phyloP scores from a whole-genome alignment of 2,888 invertebrate species.

The Bellardia pandia region DNA sequence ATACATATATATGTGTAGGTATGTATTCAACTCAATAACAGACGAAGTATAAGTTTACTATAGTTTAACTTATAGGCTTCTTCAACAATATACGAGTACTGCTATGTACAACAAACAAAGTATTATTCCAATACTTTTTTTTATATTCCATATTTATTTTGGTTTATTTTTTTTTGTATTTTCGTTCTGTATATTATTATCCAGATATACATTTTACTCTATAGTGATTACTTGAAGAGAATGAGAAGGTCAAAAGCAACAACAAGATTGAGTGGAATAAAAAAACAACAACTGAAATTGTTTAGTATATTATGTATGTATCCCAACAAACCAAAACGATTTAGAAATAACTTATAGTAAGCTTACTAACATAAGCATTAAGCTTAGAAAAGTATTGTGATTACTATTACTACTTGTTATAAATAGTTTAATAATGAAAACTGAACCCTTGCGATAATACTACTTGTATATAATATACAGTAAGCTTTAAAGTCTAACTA shows the following conservation, averaged over 20 bases:
- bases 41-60: slow-evolving; percentile 12
- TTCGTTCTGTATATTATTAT: not conserved
- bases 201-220: slow-evolving; percentile 23
- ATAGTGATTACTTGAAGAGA: slow-evolving; percentile 44
- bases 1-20: not conserved
- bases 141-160: slow-evolving; percentile 1
- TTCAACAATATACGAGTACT: slow-evolving; percentile 13
- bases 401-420: too few species aligned
- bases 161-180: slow-evolving; percentile 1
- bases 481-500: too few species aligned
- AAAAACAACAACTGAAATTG: slow-evolving; percentile 47
- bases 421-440: too few species aligned
- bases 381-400: too few species aligned
- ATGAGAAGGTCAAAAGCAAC: slow-evolving; percentile 72
- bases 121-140: slow-evolving; percentile 18
- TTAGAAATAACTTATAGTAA: too few species aligned
- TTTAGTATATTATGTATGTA: too few species aligned
- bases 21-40: slow-evolving; percentile 17
- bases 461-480: too few species aligned
- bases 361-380: too few species aligned
- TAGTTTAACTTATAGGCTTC: slow-evolving; percentile 42
- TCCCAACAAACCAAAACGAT: too few species aligned
- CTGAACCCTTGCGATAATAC: too few species aligned
- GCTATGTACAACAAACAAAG: not conserved
- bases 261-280: slow-evolving; percentile 42